Evolutionary conservation across 2,113 vertebrate species (phyloP).

Genomic region (Seriola rivoliana): DNA sequence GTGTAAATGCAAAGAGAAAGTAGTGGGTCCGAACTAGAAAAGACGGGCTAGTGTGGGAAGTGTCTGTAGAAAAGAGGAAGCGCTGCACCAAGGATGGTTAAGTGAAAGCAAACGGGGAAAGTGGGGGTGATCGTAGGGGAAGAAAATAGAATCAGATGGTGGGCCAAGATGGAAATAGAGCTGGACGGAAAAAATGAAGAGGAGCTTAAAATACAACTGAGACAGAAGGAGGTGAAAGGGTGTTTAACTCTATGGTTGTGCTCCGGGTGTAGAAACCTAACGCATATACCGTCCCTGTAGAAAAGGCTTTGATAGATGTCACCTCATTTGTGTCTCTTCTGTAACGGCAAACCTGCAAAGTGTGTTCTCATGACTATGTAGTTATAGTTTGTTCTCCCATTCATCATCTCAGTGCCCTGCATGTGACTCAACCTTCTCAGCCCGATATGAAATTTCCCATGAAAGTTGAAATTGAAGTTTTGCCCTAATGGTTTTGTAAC

Average conservation of each 20-base stretch:
- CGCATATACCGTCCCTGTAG: too few species aligned
- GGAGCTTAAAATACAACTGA: background rate
- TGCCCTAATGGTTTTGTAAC: background rate
- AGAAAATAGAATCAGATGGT: background rate
- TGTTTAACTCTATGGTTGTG: too few species aligned
- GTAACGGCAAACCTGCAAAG: background rate
- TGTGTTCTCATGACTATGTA: background rate
- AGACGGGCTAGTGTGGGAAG: too few species aligned
- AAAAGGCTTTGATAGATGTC: background rate
- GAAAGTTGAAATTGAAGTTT: constrained; percentile 3
- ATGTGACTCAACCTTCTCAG: background rate
- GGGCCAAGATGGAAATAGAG: constrained; percentile 3
- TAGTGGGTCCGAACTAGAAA: background rate
- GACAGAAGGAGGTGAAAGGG: background rate
- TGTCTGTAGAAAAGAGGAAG: constrained; percentile 31
- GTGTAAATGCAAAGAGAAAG: constrained; percentile 28
- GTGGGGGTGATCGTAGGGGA: background rate
- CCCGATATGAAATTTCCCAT: background rate
- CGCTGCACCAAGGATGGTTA: background rate
- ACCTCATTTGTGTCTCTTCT: background rate
- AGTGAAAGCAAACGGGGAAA: constrained; percentile 8
- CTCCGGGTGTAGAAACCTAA: background rate
- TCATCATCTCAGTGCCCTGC: background rate
- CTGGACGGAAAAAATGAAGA: background rate
- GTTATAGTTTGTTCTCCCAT: background rate